Base-by-base conservation (phyloP, 2,888 invertebrate genomes). In the Catocala fraxini region DNA sequence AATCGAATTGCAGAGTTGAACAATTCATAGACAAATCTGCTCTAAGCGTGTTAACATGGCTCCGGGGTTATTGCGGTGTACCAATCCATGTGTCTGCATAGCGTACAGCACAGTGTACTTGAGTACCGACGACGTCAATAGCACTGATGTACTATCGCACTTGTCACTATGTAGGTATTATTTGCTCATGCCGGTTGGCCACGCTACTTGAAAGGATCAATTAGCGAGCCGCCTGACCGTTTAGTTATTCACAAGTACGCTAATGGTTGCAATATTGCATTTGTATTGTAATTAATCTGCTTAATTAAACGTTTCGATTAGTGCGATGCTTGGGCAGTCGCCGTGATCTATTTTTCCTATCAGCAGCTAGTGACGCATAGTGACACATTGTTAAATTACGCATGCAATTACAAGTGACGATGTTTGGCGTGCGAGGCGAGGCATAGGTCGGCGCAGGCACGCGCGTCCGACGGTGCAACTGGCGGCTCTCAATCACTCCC, bases 21-120 rank as follows among this genome's bases (percentile, higher is more conserved):
- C 89, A 89, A 91, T 92, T 92, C 91, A 90, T 89, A 88, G 86
- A 85, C 89, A 90, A 92, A 92, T 91, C 91, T 90, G 87, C 77
- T 86, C 80, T 88, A 89, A 90, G 88, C 89, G 85, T 89, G 91
- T 92, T 91, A 92, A 92, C 91, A 92, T 85, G 84, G 88, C 86
- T 88, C 79, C 78, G 75, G 84, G 89, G 89, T 84, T 89, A 89
- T 89, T 91, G 90, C 85, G 89, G 89, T 88, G 83, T 83, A 84
- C 87, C 84, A 82, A 85, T 81, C 83, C 86, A 79, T 87, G 81
- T 83, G 82, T 82, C 79, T 79, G 66, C 68, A 53, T 64, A 68
- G 58, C 71, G 61, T 72, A 67, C 70, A 69, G 59, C 57, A 64
- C 69, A 73, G 68, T 79, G 72, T 79, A 77, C 70, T 70, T 61